A percentile compares a stretch with the other conserved stretches of the same genome.
These are phyloP conservation scores for Alcis repandata DNA, from an alignment of 2,888 invertebrate species.

Conservation along the genomic window DNA sequence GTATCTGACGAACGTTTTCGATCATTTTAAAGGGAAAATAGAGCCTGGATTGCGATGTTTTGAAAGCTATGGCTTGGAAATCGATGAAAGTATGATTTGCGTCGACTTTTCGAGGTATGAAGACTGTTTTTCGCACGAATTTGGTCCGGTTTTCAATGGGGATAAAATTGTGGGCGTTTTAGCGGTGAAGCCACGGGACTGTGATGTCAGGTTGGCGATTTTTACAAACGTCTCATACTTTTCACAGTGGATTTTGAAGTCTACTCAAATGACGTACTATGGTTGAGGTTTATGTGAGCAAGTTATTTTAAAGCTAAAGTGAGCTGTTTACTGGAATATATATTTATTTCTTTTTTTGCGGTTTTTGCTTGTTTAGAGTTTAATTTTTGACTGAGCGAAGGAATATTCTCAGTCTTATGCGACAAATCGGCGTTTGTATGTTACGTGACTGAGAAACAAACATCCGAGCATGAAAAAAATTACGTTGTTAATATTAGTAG, in stretches of 20 bases:
- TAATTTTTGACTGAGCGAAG: no score
- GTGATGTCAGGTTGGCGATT: slow-evolving; percentile 61
- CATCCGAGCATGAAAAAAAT: no score
- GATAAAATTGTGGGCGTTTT: slow-evolving; percentile 72
- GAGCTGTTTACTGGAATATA: slow-evolving; percentile 18
- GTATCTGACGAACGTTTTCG: slow-evolving; percentile 73
- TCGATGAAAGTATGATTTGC: slow-evolving; percentile 70
- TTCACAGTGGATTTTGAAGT: slow-evolving; percentile 56
- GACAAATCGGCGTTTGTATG: no score
- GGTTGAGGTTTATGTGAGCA: slow-evolving; percentile 32
- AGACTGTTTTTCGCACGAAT: slow-evolving; percentile 76
- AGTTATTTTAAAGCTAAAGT: slow-evolving; percentile 18
- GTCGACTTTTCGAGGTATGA: slow-evolving; percentile 66
- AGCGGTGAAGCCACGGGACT: slow-evolving; percentile 67
- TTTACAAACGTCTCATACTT: slow-evolving; percentile 63
- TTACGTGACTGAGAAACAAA: no score
- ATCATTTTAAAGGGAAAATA: slow-evolving; percentile 57
- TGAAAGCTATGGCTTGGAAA: slow-evolving; percentile 63
- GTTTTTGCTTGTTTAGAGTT: not conserved
- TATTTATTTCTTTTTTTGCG: no score
- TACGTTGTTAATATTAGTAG: no score
- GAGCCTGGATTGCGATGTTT: slow-evolving; percentile 55
- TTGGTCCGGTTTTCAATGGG: slow-evolving; percentile 69
- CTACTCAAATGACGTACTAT: slow-evolving; percentile 54
- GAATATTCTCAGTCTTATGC: no score